Conservation (phyloP, 2,888 invertebrate genomes). For the Platycnemis pennipes region DNA sequence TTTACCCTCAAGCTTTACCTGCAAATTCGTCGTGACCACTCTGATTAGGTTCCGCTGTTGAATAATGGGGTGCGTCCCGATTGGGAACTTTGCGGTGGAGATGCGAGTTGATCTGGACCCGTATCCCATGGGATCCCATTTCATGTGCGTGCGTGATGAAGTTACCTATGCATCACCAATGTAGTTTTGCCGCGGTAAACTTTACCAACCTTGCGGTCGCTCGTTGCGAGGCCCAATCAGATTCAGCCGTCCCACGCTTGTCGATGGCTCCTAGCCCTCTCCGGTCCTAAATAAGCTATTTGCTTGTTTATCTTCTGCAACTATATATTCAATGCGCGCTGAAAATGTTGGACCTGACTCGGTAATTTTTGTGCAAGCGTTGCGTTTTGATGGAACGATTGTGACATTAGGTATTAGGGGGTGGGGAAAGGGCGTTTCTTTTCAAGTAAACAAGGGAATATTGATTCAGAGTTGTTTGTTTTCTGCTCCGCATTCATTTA, state of each 20-base stretch:
- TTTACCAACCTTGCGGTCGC: neutral
- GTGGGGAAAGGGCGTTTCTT: neutral
- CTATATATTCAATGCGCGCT: neutral
- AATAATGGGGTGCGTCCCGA: slow-evolving; percentile 22
- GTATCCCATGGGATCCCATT: slow-evolving; percentile 23
- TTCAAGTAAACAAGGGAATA: neutral
- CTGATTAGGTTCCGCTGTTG: slow-evolving; percentile 53
- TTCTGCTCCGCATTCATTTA: neutral
- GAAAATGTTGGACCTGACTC: neutral
- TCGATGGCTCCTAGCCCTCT: neutral
- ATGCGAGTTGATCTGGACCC: slow-evolving; percentile 11
- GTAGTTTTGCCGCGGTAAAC: neutral
- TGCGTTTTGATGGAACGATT: neutral
- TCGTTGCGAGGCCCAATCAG: neutral
- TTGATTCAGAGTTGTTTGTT: neutral
- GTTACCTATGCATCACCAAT: slow-evolving; percentile 56
- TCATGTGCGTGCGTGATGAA: slow-evolving; percentile 21
- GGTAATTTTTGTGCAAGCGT: neutral
- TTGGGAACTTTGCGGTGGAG: slow-evolving; percentile 27
- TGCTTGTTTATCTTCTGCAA: neutral
- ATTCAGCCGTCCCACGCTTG: neutral
- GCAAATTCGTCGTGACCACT: slow-evolving; percentile 22
- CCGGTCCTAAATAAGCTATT: neutral
- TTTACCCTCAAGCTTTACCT: too few species aligned
- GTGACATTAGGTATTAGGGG: neutral